Percentiles rank a stretch among this genome's conserved stretches.
These are phyloP conservation scores for Mythimna albipuncta DNA, from an alignment of 2,888 invertebrate genomes.

Conservation along the genomic window DNA sequence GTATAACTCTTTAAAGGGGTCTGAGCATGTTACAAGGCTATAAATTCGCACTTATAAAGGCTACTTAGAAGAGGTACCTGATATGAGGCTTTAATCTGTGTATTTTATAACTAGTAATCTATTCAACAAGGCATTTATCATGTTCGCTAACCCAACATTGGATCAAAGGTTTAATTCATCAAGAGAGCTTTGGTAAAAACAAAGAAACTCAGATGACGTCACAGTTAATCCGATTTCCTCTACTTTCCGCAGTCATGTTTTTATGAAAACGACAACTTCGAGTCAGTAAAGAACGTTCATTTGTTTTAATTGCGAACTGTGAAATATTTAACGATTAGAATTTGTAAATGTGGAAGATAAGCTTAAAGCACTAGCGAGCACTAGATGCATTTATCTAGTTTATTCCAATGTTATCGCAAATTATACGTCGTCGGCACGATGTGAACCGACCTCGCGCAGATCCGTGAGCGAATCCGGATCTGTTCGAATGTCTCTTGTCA, in stretches of 20 bases:
- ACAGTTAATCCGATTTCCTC: conserved; percentile 38
- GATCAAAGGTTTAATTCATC: conserved; percentile 45
- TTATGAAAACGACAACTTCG: conserved; percentile 32
- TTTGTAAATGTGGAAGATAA: conserved; percentile 47
- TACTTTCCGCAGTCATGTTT: conserved; percentile 37
- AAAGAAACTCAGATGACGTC: conserved; percentile 35
- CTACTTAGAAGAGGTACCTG: conserved; percentile 22
- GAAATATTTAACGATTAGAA: conserved; percentile 45
- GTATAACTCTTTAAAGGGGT: conserved; percentile 27
- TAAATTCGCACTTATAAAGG: conserved; percentile 32
- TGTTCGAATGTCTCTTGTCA: conserved; percentile 63
- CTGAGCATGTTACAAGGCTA: conserved; percentile 21
- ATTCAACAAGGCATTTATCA: conserved; percentile 34
- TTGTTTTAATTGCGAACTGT: conserved; percentile 48
- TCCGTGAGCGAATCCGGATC: conserved; percentile 75
- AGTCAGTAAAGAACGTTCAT: conserved; percentile 39
- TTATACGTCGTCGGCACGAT: conserved; percentile 64
- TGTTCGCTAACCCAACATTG: conserved; percentile 37
- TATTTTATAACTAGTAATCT: conserved; percentile 35
- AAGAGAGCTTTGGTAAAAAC: conserved; percentile 37
- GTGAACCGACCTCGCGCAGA: conserved; percentile 73
- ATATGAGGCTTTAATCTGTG: conserved; percentile 24
- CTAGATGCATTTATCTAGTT: conserved; percentile 59
- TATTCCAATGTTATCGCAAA: conserved; percentile 64
- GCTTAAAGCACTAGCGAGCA: conserved; percentile 46